Evolutionary conservation across 2,113 vertebrate species (phyloP).

Genomic region (Hippocampus mohnikei): DNA sequence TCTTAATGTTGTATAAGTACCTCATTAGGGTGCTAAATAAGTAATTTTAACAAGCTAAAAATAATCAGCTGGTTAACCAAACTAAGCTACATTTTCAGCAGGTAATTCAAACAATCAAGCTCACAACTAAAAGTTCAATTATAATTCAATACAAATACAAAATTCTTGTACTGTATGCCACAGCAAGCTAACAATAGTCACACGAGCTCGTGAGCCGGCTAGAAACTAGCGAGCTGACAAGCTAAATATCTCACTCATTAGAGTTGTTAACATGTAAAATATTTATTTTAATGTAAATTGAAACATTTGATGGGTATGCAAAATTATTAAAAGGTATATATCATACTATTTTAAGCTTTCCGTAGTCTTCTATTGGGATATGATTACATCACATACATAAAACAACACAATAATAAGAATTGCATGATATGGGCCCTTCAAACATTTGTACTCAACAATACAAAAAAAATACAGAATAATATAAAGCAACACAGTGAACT

Average conservation of each 20-base stretch:
- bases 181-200: background rate
- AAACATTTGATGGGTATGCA: no score
- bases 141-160: background rate
- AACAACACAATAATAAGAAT: no score
- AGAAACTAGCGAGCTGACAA: background rate
- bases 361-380: no score
- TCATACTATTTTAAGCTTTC: no score
- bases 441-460: no score
- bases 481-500: no score
- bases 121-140: background rate
- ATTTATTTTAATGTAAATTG: no score
- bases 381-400: no score
- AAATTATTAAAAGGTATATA: no score
- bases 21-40: background rate
- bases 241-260: constrained; percentile 2
- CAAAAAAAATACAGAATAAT: no score
- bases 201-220: background rate
- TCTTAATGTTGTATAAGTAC: background rate
- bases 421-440: no score
- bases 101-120: background rate
- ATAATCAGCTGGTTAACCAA: background rate
- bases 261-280: background rate
- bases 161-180: no score
- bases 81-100: background rate
- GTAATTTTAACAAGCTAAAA: background rate